Conservation (phyloP, 2,888 invertebrate genomes). For the Cerastis leucographa region DNA sequence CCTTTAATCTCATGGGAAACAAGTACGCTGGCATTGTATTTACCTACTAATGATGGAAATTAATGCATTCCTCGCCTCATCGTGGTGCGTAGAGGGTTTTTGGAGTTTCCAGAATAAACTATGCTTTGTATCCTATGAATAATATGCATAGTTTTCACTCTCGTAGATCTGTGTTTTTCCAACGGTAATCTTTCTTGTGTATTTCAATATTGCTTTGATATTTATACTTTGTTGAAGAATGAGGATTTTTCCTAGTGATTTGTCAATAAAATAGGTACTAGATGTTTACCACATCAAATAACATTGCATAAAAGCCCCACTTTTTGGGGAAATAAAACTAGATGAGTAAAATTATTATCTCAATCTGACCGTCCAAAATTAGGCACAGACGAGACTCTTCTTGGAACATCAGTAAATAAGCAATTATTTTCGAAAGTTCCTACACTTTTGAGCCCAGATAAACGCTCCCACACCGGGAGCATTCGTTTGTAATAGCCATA, state of each 20-base stretch:
- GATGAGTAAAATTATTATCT: not conserved
- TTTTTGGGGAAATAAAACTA: not conserved
- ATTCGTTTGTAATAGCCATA: not conserved
- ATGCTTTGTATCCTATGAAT: not conserved
- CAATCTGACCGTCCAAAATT: not conserved
- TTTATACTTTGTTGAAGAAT: not conserved
- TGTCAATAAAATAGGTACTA: not conserved
- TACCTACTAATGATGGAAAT: slow-evolving; percentile 45
- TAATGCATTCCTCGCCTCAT: slow-evolving; percentile 52
- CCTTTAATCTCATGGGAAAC: slow-evolving; percentile 48
- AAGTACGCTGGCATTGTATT: slow-evolving; percentile 40
- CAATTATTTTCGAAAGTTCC: not conserved
- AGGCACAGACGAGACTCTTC: no score
- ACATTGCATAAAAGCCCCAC: no score
- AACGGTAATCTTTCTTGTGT: not conserved
- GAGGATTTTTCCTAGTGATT: not conserved
- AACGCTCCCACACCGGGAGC: not conserved
- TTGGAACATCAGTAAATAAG: not conserved
- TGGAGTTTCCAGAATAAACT: slow-evolving; percentile 5
- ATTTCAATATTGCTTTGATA: not conserved
- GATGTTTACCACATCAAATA: not conserved
- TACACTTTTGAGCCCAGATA: not conserved
- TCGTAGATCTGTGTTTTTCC: not conserved
- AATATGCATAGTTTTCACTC: not conserved
- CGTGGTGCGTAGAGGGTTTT: not conserved